phyloP scores from a whole-genome alignment of 2,797 vertebrate genomes.

The Gallinago nigripennis region DNA sequence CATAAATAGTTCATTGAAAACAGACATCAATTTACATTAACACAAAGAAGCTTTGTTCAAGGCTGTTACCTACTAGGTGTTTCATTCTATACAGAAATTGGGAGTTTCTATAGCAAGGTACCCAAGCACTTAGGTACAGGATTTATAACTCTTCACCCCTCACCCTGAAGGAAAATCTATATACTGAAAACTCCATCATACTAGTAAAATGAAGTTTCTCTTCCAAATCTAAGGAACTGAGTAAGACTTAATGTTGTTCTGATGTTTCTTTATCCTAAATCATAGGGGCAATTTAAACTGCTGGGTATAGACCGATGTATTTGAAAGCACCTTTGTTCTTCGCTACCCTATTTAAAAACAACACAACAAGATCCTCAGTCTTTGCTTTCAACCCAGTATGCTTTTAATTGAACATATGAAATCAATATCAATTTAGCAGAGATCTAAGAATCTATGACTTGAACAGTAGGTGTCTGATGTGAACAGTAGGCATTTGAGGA shows the following conservation, averaged over 20 bases:
- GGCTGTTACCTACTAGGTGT: background rate
- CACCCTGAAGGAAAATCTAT: background rate
- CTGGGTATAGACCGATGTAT: background rate
- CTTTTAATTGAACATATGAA: slow-evolving; percentile 64
- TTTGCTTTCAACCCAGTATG: slow-evolving; percentile 1
- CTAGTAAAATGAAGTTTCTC: background rate
- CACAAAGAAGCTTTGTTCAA: background rate
- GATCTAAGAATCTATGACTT: slow-evolving; percentile 52
- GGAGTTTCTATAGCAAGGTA: background rate
- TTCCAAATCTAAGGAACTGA: background rate
- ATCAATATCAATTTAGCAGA: slow-evolving; percentile 68
- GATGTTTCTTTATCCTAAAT: background rate
- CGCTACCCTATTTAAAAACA: slow-evolving; percentile 22
- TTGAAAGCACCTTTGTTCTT: background rate
- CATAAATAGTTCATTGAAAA: background rate
- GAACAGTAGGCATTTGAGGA: slow-evolving; percentile 58
- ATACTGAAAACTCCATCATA: background rate
- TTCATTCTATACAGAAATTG: background rate
- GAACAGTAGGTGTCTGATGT: slow-evolving; percentile 56
- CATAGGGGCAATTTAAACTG: background rate
- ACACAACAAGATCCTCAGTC: background rate
- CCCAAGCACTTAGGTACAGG: background rate
- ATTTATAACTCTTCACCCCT: background rate
- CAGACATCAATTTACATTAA: background rate
- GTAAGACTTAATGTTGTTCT: background rate